Evolutionary conservation across 2,888 invertebrate species (phyloP).

Genomic region (Drosophila tanythrix): DNA sequence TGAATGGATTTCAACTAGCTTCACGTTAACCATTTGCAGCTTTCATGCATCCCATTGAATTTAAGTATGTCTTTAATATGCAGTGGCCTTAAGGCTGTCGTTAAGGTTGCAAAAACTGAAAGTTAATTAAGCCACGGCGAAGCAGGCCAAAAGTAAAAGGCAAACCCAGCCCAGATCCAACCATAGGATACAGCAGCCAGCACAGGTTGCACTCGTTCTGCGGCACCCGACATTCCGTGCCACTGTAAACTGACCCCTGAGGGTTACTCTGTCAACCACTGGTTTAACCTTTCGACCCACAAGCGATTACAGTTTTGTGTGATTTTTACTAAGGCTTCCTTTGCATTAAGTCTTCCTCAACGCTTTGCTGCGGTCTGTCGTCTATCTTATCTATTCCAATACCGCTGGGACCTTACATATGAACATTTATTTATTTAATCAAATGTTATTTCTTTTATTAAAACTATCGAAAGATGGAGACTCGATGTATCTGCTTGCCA

Average conservation of each 20-base stretch:
- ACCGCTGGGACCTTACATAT: not conserved
- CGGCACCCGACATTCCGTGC: conserved; percentile 21
- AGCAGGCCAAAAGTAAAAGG: conserved; percentile 57
- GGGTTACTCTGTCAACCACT: conserved; percentile 27
- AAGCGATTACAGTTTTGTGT: conserved; percentile 42
- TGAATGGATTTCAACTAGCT: not conserved
- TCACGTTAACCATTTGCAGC: not conserved
- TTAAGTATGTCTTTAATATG: conserved; percentile 9
- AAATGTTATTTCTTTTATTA: not conserved
- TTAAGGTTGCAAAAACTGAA: conserved; percentile 42
- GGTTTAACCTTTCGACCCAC: conserved; percentile 66
- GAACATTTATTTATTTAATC: not conserved
- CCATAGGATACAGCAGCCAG: conserved; percentile 29
- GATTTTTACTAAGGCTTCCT: conserved; percentile 24
- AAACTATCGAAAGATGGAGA: not conserved
- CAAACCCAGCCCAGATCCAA: conserved; percentile 9
- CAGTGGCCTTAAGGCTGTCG: conserved; percentile 31
- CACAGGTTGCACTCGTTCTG: conserved; percentile 43
- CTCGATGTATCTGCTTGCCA: not conserved
- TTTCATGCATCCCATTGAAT: conserved; percentile 10
- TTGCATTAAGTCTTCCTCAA: not conserved
- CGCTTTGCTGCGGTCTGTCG: not conserved
- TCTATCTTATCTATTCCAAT: not conserved
- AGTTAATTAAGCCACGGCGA: conserved; percentile 47
- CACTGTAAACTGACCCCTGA: not conserved